Percentiles rank a stretch among this genome's conserved stretches.
Conservation (phyloP, 2,797 vertebrate genomes). For the Xiphorhynchus erythropygius region DNA sequence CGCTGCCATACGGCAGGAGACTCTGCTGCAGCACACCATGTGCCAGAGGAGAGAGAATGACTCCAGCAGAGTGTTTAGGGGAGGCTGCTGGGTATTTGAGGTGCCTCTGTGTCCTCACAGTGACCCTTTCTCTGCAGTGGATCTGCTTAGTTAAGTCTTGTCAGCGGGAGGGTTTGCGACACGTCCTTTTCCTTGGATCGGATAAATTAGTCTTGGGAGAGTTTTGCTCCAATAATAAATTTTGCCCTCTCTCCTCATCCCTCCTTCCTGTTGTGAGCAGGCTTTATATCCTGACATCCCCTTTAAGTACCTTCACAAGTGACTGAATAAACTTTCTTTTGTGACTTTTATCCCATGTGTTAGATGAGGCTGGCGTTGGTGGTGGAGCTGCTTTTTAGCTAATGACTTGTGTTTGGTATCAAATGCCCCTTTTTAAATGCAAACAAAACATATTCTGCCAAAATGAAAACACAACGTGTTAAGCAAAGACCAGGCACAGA, state of each 20-base stretch:
- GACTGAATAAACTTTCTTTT: slow-evolving; percentile 43
- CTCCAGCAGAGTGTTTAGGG: slow-evolving; percentile 42
- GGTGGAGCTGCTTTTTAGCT: slow-evolving; percentile 18
- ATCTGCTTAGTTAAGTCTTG: slow-evolving; percentile 36
- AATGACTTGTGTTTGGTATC: slow-evolving; percentile 14
- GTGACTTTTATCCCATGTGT: neutral
- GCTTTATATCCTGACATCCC: slow-evolving; percentile 6
- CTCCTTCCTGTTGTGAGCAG: neutral
- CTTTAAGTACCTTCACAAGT: neutral
- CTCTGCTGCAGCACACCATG: neutral
- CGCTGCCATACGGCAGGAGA: slow-evolving; percentile 12
- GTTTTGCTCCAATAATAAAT: neutral
- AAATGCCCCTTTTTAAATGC: slow-evolving; percentile 58
- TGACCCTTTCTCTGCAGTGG: slow-evolving; percentile 32
- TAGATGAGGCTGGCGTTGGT: neutral
- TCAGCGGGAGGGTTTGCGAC: neutral
- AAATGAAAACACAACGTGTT: slow-evolving; percentile 53
- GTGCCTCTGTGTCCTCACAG: slow-evolving; percentile 5
- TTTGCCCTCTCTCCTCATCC: neutral
- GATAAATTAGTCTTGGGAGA: slow-evolving; percentile 1
- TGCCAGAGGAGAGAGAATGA: slow-evolving; percentile 60
- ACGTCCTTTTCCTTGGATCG: neutral
- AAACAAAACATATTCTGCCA: slow-evolving; percentile 56
- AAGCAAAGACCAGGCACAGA: slow-evolving; percentile 51
- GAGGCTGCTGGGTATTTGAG: slow-evolving; percentile 9